Evolutionary conservation across 2,888 invertebrate species (phyloP).

Genomic region (Rotaria sp.): DNA sequence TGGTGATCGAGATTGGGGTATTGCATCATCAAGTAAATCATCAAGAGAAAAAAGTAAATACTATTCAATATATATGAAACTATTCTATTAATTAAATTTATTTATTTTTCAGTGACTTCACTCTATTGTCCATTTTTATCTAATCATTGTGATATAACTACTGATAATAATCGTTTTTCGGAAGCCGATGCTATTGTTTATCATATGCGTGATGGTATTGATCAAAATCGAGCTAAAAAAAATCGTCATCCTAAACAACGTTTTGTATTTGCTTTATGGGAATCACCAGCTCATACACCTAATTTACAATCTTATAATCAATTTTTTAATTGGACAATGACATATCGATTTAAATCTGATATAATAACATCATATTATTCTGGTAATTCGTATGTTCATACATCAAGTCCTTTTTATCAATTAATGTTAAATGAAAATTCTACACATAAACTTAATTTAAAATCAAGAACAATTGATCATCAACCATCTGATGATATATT

Average conservation of each 20-base stretch:
- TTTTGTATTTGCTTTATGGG: not conserved
- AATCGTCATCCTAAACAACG: not conserved
- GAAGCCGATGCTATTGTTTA: not conserved
- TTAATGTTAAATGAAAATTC: not conserved
- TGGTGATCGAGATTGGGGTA: not conserved
- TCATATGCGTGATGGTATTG: not conserved
- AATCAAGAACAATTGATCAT: not conserved
- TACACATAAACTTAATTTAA: not conserved
- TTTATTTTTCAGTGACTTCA: not conserved
- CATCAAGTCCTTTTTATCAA: not conserved
- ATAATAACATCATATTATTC: not conserved
- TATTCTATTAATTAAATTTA: not conserved
- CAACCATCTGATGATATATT: not conserved
- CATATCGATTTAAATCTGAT: not conserved
- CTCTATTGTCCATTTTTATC: not conserved
- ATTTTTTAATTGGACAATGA: constrained; percentile 1
- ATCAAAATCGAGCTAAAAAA: not conserved
- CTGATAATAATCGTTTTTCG: not conserved
- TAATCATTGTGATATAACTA: not conserved
- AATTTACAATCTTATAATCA: not conserved
- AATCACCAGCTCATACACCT: not conserved
- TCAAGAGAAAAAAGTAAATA: not conserved
- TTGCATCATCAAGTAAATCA: not conserved
- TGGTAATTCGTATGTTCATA: not conserved
- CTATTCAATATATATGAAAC: not conserved